Evolutionary conservation across 2,888 invertebrate species (phyloP), one percentile per base, ranked within the genome.

Genomic region (Noctua janthe): DNA sequence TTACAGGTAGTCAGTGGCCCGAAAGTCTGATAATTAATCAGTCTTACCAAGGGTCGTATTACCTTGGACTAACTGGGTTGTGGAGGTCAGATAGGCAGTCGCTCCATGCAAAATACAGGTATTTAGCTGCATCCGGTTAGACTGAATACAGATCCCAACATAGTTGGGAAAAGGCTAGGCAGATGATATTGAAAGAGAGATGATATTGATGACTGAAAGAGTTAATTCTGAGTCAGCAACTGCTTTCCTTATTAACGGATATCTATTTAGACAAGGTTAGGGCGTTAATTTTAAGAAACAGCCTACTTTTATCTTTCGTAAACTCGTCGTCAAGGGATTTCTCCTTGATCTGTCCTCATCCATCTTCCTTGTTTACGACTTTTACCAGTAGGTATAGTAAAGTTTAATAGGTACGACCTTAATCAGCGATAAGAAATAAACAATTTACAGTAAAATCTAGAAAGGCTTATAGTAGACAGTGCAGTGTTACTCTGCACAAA

Each of bases 291-390:
- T 47, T 64, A 43, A n/a, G 47, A 35, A 51, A 39, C 17, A n/a
- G 23, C 6, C 20, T n/a, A 20, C 13, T 64, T 76, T 64, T 49
- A 20, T 54, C 15, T 39, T 20, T 78, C 15, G 51, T 35, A 71
- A 43, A 10, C 20, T 64, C 20, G 8, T 67, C 83, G 59, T 83
- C 59, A 15, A 78, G 69, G 35, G 78, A 84, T 67, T 83, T 51
- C n/a, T 67, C 51, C 67, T 84, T 77, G 35, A 69, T 39, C 49
- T 78, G 78, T 62, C 78, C 11, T 49, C 69, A 70, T 84, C 69
- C 47, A 84, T 78, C 62, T 64, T 84, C n/a, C 23, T 54, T 77
- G 29, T 76, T 49, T 43, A 51, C 23, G 13, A 76, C 43, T 74
- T 66, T 76, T 56, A 23, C 39, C 23, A 59, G 66, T 59, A 20